Percentiles rank a stretch among this genome's conserved stretches.
phyloP scores from a whole-genome alignment of 1,140 invertebrate genomes.

The Ceratosolen solmsi region DNA sequence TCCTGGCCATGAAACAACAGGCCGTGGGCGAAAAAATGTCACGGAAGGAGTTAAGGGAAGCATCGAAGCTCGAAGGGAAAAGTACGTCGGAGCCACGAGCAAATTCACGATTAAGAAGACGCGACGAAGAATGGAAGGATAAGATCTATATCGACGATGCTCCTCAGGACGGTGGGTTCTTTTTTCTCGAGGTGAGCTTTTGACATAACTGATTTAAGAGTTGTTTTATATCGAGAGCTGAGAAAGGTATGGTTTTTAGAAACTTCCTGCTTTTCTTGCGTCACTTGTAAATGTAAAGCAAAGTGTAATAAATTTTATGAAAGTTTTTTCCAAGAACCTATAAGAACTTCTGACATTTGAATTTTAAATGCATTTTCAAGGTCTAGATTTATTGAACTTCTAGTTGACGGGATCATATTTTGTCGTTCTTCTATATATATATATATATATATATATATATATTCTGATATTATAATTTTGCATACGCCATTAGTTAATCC shows the following conservation, averaged over 20 bases:
- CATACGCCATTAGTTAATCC: too few relatives aligned
- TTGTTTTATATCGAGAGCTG: background rate
- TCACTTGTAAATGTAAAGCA: background rate
- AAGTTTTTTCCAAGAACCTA: background rate
- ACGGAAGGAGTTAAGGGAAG: background rate
- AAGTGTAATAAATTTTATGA: background rate
- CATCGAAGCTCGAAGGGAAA: background rate
- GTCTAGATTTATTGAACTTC: background rate
- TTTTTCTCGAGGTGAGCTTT: background rate
- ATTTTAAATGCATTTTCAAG: background rate
- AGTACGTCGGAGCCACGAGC: slow-evolving; percentile 40
- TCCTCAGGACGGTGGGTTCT: slow-evolving; percentile 62
- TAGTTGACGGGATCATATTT: background rate
- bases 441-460: too few relatives aligned
- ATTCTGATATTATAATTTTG: too few relatives aligned
- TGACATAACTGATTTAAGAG: background rate
- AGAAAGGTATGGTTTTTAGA: background rate
- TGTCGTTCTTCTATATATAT: background rate
- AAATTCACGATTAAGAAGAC: slow-evolving; percentile 70
- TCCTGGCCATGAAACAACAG: slow-evolving; percentile 51
- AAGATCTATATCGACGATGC: slow-evolving; percentile 73
- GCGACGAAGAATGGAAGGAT: slow-evolving; percentile 76
- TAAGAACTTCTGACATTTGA: background rate
- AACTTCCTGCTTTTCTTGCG: background rate
- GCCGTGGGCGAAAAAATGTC: background rate